phyloP scores from a whole-genome alignment of 37 sponge, comb jelly and placozoan genomes.

The Oopsacas minuta region DNA sequence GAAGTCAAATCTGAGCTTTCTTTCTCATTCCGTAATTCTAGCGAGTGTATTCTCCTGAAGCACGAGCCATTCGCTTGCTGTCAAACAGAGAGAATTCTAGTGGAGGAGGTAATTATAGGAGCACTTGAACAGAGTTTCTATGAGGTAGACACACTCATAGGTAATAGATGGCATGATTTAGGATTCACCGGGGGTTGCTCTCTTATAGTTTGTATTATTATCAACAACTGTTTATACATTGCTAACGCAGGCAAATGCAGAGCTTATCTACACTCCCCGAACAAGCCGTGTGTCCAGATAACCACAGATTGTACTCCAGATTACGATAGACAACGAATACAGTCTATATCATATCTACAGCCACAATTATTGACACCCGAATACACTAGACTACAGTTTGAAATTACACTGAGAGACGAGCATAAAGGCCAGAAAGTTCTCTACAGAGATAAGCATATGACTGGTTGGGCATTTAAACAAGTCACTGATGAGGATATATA shows the following conservation, averaged over 20 bases:
- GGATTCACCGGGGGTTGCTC: constrained; percentile 83
- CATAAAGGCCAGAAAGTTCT: constrained; percentile 57
- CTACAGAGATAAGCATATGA: constrained; percentile 71
- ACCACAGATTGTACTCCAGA: constrained; percentile 87
- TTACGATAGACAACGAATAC: constrained; percentile 73
- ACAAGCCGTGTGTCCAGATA: constrained; percentile 23
- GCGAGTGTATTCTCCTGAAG: background rate
- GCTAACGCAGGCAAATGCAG: constrained; percentile 88
- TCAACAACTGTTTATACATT: constrained; percentile 64
- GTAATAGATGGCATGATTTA: constrained; percentile 47
- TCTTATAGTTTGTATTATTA: constrained; percentile 57
- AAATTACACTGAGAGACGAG: constrained; percentile 64
- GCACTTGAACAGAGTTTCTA: constrained; percentile 80
- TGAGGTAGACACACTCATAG: constrained; percentile 80
- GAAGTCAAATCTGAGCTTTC: background rate
- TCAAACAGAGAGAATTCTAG: constrained; percentile 62
- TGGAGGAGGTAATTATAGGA: constrained; percentile 55
- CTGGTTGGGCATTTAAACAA: constrained; percentile 66
- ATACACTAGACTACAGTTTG: constrained; percentile 75
- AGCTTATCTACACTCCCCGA: constrained; percentile 25
- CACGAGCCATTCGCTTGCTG: constrained; percentile 14
- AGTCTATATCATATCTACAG: constrained; percentile 67
- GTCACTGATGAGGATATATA: constrained; percentile 66
- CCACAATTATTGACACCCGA: constrained; percentile 67
- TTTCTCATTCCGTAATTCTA: background rate